These are phyloP conservation scores for Scaptomyza flava DNA, from an alignment of 2,888 invertebrate species.

Conservation along the genomic window DNA sequence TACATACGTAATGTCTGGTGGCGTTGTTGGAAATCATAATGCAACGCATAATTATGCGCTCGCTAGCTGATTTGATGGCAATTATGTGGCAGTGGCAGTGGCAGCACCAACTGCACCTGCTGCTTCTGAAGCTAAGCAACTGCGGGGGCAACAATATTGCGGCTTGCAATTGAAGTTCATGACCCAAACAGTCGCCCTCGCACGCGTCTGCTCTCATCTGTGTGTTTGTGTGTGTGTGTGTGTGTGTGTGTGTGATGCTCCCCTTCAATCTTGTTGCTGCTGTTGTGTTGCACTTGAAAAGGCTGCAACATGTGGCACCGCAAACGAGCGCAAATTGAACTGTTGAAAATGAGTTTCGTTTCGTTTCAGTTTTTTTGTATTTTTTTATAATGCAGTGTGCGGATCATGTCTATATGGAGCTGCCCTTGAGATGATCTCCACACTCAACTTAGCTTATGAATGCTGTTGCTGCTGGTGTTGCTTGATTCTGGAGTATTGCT, in stretches of 20 bases:
- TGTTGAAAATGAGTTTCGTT: conserved; percentile 45
- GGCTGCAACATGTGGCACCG: conserved; percentile 36
- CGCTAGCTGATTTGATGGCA: conserved; percentile 66
- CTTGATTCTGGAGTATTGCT: conserved; percentile 6
- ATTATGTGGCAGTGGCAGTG: conserved; percentile 37
- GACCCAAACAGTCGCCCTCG: conserved; percentile 63
- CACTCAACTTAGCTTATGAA: conserved; percentile 20
- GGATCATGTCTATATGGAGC: conserved; percentile 19
- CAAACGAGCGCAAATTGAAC: conserved; percentile 53
- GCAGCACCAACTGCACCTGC: conserved; percentile 45
- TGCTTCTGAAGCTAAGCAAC: neutral
- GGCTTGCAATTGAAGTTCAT: conserved; percentile 72
- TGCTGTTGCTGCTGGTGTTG: conserved; percentile 16
- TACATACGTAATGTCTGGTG: neutral
- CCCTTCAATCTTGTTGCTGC: conserved; percentile 24
- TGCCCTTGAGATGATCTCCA: conserved; percentile 58
- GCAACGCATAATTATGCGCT: conserved; percentile 55
- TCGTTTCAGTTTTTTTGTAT: neutral
- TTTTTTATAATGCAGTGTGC: conserved; percentile 1
- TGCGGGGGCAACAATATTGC: conserved; percentile 23
- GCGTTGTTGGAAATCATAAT: conserved; percentile 22
- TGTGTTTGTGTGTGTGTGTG: conserved; percentile 5
- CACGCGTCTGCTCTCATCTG: conserved; percentile 38
- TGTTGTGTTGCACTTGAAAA: conserved; percentile 36
- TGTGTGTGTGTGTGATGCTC: conserved; percentile 14